Evolutionary conservation across 1,140 invertebrate species (phyloP).

Genomic region (Magallana gigas): DNA sequence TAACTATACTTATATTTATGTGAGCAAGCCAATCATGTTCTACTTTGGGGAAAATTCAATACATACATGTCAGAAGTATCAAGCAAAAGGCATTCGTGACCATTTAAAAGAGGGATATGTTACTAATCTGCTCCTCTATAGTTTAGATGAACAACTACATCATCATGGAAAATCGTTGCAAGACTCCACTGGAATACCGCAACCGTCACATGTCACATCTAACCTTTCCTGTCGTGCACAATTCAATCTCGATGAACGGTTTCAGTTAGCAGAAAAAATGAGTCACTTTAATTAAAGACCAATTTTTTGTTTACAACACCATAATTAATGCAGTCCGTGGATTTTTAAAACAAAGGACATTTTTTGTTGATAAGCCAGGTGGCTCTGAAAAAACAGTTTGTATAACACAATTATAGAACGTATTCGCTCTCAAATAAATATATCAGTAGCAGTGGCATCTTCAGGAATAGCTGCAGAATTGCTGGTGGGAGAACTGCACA

Average conservation of each 20-base stretch:
- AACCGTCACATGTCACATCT: no score
- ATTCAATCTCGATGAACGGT: no score
- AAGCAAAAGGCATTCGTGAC: not conserved
- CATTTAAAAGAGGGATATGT: not conserved
- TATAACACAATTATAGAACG: slow-evolving; percentile 56
- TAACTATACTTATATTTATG: slow-evolving; percentile 2
- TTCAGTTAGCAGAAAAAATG: no score
- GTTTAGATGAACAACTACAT: not conserved
- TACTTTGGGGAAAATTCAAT: not conserved
- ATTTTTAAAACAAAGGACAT: not conserved
- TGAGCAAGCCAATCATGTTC: not conserved
- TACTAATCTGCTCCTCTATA: not conserved
- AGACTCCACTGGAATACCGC: not conserved
- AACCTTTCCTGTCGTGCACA: no score
- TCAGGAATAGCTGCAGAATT: slow-evolving; percentile 60
- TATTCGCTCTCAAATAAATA: slow-evolving; percentile 55
- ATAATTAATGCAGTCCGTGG: no score
- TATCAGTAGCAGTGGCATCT: slow-evolving; percentile 59
- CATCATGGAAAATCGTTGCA: slow-evolving; percentile 4
- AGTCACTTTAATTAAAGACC: no score
- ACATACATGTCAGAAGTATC: not conserved
- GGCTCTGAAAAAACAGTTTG: slow-evolving; percentile 63
- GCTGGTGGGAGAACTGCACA: not conserved
- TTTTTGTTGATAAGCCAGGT: slow-evolving; percentile 79
- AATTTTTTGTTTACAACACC: no score